Evolutionary conservation across 2,113 vertebrate species (phyloP).

Genomic region (Pontoporia blainvillei): DNA sequence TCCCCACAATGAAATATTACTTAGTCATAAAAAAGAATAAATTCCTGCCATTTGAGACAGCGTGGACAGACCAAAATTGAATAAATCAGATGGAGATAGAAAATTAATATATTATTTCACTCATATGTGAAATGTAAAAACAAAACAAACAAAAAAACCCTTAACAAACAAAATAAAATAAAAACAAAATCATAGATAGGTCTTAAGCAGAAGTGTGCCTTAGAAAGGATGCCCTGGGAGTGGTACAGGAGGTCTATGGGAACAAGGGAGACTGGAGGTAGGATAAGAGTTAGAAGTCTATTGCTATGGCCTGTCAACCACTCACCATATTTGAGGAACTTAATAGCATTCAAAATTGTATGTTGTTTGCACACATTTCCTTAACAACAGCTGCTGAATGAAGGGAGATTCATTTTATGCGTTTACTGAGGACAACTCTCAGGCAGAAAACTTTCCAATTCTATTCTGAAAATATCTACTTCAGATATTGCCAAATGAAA

Average conservation of each 20-base stretch:
- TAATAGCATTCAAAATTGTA: background rate
- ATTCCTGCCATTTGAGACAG: background rate
- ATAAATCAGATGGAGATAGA: background rate
- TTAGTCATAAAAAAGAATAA: background rate
- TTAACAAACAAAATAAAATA: background rate
- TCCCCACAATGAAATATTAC: background rate
- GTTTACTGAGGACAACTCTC: background rate
- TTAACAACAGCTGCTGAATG: slow-evolving; percentile 12
- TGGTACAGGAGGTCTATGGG: background rate
- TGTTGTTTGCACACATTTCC: slow-evolving; percentile 20
- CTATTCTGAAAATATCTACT: background rate
- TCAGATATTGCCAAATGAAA: slow-evolving; percentile 26
- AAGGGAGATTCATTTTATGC: background rate
- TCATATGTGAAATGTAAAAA: background rate
- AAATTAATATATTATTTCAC: background rate
- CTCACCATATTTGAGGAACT: background rate
- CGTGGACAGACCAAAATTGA: background rate
- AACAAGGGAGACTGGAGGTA: background rate
- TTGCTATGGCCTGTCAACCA: background rate
- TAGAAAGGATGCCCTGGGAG: background rate
- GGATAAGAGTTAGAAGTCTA: background rate
- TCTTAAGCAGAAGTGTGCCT: background rate
- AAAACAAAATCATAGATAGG: background rate
- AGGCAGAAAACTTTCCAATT: slow-evolving; percentile 2
- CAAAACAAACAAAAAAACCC: background rate